Conservation (phyloP, 2,113 vertebrate species). For the Crotophaga sulcirostris region DNA sequence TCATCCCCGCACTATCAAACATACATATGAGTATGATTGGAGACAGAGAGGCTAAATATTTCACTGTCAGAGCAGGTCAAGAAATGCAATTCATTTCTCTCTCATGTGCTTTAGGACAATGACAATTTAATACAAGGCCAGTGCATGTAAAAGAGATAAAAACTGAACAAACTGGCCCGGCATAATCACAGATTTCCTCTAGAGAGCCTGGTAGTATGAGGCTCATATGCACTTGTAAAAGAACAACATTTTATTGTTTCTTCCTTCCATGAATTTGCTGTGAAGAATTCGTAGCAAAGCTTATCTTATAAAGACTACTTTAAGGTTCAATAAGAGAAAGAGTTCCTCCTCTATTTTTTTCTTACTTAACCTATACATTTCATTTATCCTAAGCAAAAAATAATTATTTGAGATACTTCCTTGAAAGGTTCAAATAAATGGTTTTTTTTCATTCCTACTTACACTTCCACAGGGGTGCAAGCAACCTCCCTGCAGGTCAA, state of each 20-base stretch:
- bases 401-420: slow-evolving; percentile 1
- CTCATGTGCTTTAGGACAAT: slow-evolving; percentile 84
- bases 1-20: slow-evolving; percentile 79
- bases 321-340: background rate
- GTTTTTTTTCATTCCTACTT: slow-evolving; percentile 2
- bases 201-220: slow-evolving; percentile 65
- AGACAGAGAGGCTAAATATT: slow-evolving; percentile 92
- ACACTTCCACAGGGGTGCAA: background rate
- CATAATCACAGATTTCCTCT: slow-evolving; percentile 79
- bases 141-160: slow-evolving; percentile 83
- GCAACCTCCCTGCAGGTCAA: background rate
- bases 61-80: slow-evolving; percentile 90
- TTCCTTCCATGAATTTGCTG: slow-evolving; percentile 56
- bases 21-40: slow-evolving; percentile 88
- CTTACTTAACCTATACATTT: background rate
- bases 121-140: slow-evolving; percentile 88
- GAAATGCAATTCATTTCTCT: slow-evolving; percentile 89
- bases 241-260: slow-evolving; percentile 77
- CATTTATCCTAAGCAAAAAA: slow-evolving; percentile 19
- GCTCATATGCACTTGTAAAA: slow-evolving; percentile 63
- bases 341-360: background rate
- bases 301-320: background rate
- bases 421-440: background rate
- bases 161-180: slow-evolving; percentile 76
- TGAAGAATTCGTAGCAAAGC: slow-evolving; percentile 37